These are phyloP conservation scores for Coelopa frigida DNA, from an alignment of 1,140 invertebrate genomes.

Conservation along the genomic window DNA sequence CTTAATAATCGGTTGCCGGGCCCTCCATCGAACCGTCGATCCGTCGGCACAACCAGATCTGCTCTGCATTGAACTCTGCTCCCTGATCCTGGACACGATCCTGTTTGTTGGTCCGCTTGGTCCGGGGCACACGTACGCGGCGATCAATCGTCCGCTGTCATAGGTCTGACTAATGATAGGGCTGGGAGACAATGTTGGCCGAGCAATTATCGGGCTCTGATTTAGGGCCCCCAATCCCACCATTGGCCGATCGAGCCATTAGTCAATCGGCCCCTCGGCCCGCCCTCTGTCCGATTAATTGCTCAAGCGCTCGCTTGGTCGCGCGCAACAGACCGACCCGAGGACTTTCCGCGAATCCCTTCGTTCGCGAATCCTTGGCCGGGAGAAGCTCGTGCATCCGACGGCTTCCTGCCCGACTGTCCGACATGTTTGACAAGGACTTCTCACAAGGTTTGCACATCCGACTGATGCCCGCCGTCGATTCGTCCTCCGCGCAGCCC, in stretches of 20 bases:
- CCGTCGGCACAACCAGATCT: background rate
- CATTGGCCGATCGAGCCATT: background rate
- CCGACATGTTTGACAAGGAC: too few species aligned
- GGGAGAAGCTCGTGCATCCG: too few species aligned
- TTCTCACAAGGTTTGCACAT: too few species aligned
- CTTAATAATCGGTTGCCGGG: background rate
- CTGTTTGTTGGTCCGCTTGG: background rate
- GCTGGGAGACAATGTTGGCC: background rate
- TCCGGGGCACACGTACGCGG: slow-evolving; percentile 7
- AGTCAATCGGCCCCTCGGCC: background rate
- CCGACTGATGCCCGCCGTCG: too few species aligned
- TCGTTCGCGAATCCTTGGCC: too few species aligned
- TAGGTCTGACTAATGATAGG: slow-evolving; percentile 10
- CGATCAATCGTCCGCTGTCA: slow-evolving; percentile 12
- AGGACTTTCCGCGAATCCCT: too few species aligned
- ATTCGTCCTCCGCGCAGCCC: too few species aligned
- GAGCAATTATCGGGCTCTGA: slow-evolving; percentile 3
- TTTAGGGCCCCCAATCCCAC: background rate
- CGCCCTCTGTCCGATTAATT: too few species aligned
- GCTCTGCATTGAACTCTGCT: background rate
- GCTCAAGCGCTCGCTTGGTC: too few species aligned
- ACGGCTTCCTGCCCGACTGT: too few species aligned
- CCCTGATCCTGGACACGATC: background rate
- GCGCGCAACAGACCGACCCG: too few species aligned
- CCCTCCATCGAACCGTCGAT: background rate